Percentiles rank a stretch among this genome's conserved stretches.
These are phyloP conservation scores for Antechinus stuartii DNA, from an alignment of 2,113 vertebrate species.

Conservation along the genomic window DNA sequence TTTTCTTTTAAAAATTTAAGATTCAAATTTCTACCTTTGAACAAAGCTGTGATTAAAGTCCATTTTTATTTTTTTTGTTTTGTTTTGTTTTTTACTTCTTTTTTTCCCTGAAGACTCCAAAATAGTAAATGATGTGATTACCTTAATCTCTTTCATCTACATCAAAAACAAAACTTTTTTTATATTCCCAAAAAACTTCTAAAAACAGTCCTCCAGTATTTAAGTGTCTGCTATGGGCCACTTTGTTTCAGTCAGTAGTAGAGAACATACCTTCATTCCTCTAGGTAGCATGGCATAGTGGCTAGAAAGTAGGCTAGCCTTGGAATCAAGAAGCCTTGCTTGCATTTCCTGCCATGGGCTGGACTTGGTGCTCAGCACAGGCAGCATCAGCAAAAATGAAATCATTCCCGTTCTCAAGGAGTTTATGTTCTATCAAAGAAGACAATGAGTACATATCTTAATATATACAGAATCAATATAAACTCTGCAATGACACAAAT, in stretches of 20 bases:
- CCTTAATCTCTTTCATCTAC: constrained; percentile 15
- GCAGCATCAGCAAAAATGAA: neutral
- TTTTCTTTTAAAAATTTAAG: neutral
- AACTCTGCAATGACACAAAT: neutral
- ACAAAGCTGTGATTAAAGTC: neutral
- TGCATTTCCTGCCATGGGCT: too few relatives aligned
- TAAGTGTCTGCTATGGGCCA: neutral
- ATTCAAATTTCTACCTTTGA: neutral
- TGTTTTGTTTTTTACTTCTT: neutral
- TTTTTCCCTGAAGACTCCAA: constrained; percentile 34
- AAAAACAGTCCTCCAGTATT: neutral
- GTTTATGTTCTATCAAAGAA: neutral
- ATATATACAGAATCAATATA: neutral
- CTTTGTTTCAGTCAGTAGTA: neutral
- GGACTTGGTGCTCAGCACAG: neutral
- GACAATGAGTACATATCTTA: neutral
- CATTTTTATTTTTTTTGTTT: neutral
- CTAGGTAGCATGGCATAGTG: neutral
- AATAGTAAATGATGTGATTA: constrained; percentile 26
- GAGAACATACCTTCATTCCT: neutral
- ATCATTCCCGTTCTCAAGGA: neutral
- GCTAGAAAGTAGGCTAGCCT: neutral
- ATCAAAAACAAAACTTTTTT: constrained; percentile 34
- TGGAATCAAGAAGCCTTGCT: neutral
- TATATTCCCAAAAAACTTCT: constrained; percentile 35